Percentiles rank a stretch among this genome's conserved stretches.
Evolutionary conservation across 64 coral and sea anemone genomes (phyloP).

Genomic region (Montipora capricornis): DNA sequence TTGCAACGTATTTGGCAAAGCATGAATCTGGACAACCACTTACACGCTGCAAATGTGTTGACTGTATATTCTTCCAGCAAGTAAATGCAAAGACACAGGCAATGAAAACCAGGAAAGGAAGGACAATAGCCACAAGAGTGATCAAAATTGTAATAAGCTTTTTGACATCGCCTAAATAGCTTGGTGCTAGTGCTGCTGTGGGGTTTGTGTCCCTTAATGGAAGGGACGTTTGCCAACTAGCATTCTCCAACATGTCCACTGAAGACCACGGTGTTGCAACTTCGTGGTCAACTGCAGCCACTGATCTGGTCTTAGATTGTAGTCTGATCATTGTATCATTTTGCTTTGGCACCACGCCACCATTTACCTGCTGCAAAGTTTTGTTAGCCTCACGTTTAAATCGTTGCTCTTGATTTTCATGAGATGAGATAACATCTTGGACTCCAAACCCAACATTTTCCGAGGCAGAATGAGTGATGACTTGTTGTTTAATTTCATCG

Average conservation of each 20-base stretch:
- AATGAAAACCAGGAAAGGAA: background rate
- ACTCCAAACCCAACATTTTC: no score
- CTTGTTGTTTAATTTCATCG: background rate
- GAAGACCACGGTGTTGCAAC: no score
- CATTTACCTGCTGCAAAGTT: background rate
- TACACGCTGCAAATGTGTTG: background rate
- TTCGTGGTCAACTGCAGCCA: background rate
- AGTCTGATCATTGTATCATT: background rate
- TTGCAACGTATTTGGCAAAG: background rate
- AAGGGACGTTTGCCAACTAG: background rate
- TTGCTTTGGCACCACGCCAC: no score
- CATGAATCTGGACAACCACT: background rate
- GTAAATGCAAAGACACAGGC: background rate
- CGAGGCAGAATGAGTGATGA: background rate
- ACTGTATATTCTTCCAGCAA: background rate
- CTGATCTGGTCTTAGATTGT: background rate
- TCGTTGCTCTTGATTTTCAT: background rate
- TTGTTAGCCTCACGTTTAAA: background rate
- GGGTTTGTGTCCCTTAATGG: background rate
- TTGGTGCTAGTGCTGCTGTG: background rate
- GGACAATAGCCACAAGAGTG: background rate
- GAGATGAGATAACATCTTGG: background rate
- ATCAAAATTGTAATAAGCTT: background rate
- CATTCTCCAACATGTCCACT: background rate
- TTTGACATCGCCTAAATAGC: background rate